These are phyloP conservation scores for Lucilia cuprina DNA, from an alignment of 1,140 invertebrate genomes.

Conservation along the genomic window DNA sequence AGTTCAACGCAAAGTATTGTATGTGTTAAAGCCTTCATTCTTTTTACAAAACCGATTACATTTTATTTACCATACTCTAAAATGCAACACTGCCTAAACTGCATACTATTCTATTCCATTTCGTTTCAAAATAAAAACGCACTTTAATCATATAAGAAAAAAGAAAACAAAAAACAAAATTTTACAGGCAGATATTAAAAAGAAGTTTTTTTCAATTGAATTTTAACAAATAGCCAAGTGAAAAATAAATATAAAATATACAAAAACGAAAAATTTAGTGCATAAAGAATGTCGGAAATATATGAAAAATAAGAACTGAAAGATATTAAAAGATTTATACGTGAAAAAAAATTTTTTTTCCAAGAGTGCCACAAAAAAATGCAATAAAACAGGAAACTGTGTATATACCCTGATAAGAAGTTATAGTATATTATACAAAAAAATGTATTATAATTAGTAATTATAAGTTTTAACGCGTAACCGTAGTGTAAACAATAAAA, in stretches of 20 bases:
- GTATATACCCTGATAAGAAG: not conserved
- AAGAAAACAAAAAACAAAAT: slow-evolving; percentile 12
- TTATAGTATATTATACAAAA: not conserved
- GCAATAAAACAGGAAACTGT: not conserved
- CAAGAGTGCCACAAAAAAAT: not conserved
- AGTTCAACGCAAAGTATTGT: too few relatives aligned
- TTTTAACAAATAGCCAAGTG: not conserved
- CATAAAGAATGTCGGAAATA: not conserved
- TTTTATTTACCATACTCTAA: not conserved
- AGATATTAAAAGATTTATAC: not conserved
- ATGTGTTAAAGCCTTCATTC: too few relatives aligned
- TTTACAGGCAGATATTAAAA: not conserved
- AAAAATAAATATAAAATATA: not conserved
- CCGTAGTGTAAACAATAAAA: not conserved
- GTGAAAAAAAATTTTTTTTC: not conserved
- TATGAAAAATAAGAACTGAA: not conserved
- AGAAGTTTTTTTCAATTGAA: not conserved
- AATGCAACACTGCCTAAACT: not conserved
- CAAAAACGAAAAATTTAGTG: not conserved
- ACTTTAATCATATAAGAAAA: not conserved
- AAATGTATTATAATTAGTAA: too few relatives aligned
- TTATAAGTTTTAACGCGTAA: too few relatives aligned
- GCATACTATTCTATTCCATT: not conserved
- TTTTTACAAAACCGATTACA: too few relatives aligned
- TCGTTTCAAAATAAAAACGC: not conserved